Evolutionary conservation across 2,888 invertebrate species (phyloP).

Genomic region (Papilio gigon): DNA sequence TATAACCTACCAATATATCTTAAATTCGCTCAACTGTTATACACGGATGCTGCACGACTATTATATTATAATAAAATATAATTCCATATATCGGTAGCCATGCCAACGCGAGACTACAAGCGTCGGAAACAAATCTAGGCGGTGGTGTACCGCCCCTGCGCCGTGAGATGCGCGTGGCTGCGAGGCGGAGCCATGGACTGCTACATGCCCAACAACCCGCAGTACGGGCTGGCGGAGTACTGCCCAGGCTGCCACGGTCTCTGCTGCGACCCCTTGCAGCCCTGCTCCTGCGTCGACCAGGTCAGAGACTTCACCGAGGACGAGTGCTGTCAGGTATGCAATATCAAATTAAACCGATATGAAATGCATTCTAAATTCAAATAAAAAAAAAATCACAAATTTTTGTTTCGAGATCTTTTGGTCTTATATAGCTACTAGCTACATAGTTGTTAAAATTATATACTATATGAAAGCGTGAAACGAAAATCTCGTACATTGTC

Average conservation of each 20-base stretch:
- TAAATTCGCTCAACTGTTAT: neutral
- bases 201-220: constrained; percentile 86
- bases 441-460: no score
- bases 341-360: neutral
- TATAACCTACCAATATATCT: neutral
- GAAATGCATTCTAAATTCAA: neutral
- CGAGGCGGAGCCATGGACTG: constrained; percentile 82
- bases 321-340: constrained; percentile 69
- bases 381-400: neutral
- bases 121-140: constrained; percentile 59
- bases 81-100: constrained; percentile 55
- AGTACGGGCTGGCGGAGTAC: constrained; percentile 81
- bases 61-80: constrained; percentile 7
- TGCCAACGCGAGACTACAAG: constrained; percentile 66
- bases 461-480: no score
- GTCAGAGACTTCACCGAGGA: constrained; percentile 65
- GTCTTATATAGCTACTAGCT: neutral
- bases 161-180: constrained; percentile 62
- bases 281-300: constrained; percentile 70
- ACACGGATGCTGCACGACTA: neutral
- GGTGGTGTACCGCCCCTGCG: constrained; percentile 63
- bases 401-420: neutral
- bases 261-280: constrained; percentile 76
- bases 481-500: no score
- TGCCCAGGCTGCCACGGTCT: constrained; percentile 62